Evolutionary conservation across 2,888 invertebrate genomes (phyloP).

Genomic region (Cephus spinipes): DNA sequence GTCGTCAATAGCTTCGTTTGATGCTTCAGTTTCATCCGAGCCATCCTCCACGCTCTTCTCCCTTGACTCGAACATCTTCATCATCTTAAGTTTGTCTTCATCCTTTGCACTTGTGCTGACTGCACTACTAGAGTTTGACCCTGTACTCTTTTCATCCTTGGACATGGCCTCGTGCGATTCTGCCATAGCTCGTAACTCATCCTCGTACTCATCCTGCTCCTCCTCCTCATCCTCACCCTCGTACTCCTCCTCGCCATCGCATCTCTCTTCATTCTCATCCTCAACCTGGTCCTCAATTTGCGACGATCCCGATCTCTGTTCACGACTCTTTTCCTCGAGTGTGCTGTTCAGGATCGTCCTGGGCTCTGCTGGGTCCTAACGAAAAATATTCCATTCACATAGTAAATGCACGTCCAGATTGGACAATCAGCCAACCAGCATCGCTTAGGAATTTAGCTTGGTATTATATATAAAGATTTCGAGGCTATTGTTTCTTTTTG

Average conservation of each 20-base stretch:
- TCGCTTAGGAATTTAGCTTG: background rate
- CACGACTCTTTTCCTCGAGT: background rate
- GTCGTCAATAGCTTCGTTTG: constrained; percentile 48
- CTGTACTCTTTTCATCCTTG: constrained; percentile 42
- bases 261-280: constrained; percentile 16
- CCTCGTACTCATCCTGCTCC: constrained; percentile 47
- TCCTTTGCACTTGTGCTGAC: constrained; percentile 18
- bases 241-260: constrained; percentile 30
- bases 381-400: background rate
- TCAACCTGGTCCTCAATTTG: constrained; percentile 2
- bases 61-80: constrained; percentile 45
- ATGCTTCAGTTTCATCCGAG: constrained; percentile 48
- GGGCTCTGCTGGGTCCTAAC: background rate
- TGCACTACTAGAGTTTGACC: constrained; percentile 29
- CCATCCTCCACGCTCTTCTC: constrained; percentile 43
- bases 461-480: background rate
- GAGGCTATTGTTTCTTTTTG: background rate
- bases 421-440: background rate
- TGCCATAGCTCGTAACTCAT: constrained; percentile 47
- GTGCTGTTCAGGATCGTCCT: constrained; percentile 1
- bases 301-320: background rate
- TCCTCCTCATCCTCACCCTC: constrained; percentile 29
- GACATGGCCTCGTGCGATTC: constrained; percentile 56
- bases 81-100: constrained; percentile 11
- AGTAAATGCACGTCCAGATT: background rate